Evolutionary conservation across 1,140 invertebrate species (phyloP).

Genomic region (Antheraea mylitta): DNA sequence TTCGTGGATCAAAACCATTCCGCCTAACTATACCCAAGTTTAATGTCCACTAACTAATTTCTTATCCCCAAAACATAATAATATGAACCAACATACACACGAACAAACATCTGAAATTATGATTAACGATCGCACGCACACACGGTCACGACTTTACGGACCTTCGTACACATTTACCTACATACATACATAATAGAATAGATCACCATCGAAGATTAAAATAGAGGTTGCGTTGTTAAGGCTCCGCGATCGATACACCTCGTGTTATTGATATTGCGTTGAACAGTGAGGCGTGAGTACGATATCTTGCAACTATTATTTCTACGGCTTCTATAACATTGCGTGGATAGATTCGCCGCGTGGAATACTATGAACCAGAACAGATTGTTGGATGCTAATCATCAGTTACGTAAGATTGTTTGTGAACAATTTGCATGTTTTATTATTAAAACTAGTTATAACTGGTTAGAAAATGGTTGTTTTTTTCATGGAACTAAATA

Average conservation of each 20-base stretch:
- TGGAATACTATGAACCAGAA: neutral
- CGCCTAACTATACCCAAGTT: conserved; percentile 49
- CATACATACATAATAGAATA: conserved; percentile 55
- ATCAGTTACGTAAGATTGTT: too few relatives aligned
- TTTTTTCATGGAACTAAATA: too few relatives aligned
- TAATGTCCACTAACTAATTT: conserved; percentile 79
- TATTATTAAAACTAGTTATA: too few relatives aligned
- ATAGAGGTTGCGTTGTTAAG: conserved; percentile 39
- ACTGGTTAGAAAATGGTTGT: too few relatives aligned
- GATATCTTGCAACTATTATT: conserved; percentile 11
- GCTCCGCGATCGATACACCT: conserved; percentile 6
- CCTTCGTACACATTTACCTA: conserved; percentile 28
- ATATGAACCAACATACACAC: conserved; percentile 71
- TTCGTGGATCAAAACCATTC: conserved; percentile 37
- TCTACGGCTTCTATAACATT: conserved; percentile 5
- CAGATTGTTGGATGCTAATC: neutral
- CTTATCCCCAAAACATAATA: conserved; percentile 78
- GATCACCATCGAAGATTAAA: conserved; percentile 62
- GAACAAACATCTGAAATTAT: conserved; percentile 76
- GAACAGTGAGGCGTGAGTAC: conserved; percentile 2
- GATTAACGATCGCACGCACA: conserved; percentile 74
- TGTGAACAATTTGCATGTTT: too few relatives aligned
- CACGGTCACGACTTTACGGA: conserved; percentile 36
- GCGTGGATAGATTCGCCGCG: neutral
- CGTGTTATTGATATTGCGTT: conserved; percentile 12